These are phyloP conservation scores for Nicator chloris DNA, from an alignment of 2,113 vertebrate genomes.

Conservation along the genomic window DNA sequence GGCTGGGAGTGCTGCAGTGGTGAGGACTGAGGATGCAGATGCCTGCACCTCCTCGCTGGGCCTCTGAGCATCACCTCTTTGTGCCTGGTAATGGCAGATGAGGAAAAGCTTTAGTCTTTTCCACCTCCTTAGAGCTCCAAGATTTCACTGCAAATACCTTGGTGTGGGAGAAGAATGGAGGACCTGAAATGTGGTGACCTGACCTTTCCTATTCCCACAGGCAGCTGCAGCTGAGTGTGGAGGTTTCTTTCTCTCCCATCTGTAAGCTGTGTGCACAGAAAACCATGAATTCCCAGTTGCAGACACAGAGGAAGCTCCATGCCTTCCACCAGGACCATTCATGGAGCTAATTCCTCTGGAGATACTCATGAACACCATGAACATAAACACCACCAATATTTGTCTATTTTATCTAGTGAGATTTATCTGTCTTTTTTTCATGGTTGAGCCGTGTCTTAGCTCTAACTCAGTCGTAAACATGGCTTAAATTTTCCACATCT, in stretches of 20 bases:
- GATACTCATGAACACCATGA: background rate
- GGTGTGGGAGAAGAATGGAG: background rate
- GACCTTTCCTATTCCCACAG: background rate
- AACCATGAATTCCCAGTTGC: background rate
- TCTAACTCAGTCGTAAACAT: background rate
- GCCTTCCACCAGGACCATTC: background rate
- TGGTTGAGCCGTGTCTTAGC: background rate
- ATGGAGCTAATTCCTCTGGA: background rate
- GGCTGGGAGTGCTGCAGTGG: background rate
- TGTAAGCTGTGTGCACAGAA: background rate
- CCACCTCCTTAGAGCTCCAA: rapidly evolving
- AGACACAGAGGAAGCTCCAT: background rate
- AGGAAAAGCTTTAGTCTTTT: background rate
- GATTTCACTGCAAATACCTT: background rate
- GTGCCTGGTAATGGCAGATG: background rate
- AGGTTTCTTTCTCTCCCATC: background rate
- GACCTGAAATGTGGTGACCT: background rate
- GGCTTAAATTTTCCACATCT: background rate
- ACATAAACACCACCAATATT: background rate
- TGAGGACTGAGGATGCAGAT: background rate
- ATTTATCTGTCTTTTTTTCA: background rate
- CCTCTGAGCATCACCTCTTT: background rate
- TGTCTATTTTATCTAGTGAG: background rate
- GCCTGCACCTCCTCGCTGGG: rapidly evolving
- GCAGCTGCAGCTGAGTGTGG: background rate